Evolutionary conservation across 2,888 invertebrate species (phyloP).

Genomic region (Pristionchus fissidentatus): DNA sequence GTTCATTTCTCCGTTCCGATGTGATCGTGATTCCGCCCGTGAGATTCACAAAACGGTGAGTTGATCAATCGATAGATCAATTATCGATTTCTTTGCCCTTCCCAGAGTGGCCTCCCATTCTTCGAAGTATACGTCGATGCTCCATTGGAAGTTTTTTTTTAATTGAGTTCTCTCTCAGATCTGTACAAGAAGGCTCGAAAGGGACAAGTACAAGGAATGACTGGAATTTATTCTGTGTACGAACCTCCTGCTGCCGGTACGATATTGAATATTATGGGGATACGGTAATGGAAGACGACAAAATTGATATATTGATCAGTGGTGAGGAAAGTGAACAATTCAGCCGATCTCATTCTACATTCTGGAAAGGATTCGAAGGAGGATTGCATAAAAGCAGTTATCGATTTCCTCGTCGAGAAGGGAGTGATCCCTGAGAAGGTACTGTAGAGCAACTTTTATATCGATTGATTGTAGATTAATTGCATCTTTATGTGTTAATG

Average conservation of each 20-base stretch:
- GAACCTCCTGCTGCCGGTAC: conserved; percentile 73
- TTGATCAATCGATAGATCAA: background rate
- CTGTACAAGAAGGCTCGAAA: conserved; percentile 96
- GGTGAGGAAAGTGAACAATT: conserved; percentile 36
- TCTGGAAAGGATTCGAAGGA: conserved; percentile 84
- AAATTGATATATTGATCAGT: background rate
- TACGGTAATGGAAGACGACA: conserved; percentile 75
- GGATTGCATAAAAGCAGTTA: conserved; percentile 89
- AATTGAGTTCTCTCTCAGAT: conserved; percentile 76
- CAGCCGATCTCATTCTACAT: conserved; percentile 87
- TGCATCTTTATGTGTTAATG: conserved; percentile 21
- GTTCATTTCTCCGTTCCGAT: conserved; percentile 92
- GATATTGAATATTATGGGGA: conserved; percentile 29
- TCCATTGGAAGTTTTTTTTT: conserved; percentile 85
- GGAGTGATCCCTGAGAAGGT: conserved; percentile 76
- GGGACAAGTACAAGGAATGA: conserved; percentile 88
- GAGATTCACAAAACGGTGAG: conserved; percentile 84
- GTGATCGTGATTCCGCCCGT: conserved; percentile 92
- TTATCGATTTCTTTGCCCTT: background rate
- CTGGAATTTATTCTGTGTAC: conserved; percentile 93
- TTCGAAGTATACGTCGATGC: conserved; percentile 97
- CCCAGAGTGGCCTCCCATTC: conserved; percentile 86
- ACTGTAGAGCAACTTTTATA: background rate
- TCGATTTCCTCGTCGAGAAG: conserved; percentile 84
- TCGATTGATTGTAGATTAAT: too few species aligned